phyloP scores from a whole-genome alignment of 1,140 invertebrate species.

The Whitmania pigra region DNA sequence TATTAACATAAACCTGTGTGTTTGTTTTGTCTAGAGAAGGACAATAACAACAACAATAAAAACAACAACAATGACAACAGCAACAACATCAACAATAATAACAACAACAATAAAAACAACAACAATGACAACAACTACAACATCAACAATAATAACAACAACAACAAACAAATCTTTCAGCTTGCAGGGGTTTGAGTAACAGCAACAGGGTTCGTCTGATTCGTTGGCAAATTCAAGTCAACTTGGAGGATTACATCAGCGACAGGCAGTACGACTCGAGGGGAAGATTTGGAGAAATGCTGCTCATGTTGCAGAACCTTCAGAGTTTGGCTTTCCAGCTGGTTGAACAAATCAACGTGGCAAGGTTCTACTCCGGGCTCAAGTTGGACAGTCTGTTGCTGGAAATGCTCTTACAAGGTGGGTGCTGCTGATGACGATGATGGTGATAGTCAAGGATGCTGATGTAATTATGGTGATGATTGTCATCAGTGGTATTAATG shows the following conservation, averaged over 20 bases:
- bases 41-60: no score
- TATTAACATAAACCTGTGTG: no score
- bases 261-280: constrained; percentile 86
- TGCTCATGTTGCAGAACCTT: constrained; percentile 77
- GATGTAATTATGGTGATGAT: constrained; percentile 14
- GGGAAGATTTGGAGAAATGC: constrained; percentile 85
- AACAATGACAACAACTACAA: constrained; percentile 36
- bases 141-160: no score
- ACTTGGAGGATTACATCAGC: constrained; percentile 93
- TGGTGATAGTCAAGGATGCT: constrained; percentile 8
- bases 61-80: no score
- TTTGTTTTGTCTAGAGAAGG: no score
- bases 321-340: constrained; percentile 97
- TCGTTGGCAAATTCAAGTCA: constrained; percentile 87
- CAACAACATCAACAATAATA: no score
- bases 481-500: constrained; percentile 9
- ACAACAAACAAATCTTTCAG: constrained; percentile 45
- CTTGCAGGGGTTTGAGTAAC: constrained; percentile 78
- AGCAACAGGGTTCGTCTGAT: constrained; percentile 68
- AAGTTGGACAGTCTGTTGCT: constrained; percentile 87
- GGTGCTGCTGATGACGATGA: neutral
- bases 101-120: constrained; percentile 45
- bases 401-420: constrained; percentile 75
- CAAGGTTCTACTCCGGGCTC: constrained; percentile 79
- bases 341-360: constrained; percentile 96